These are phyloP conservation scores for Protaetia brevitarsis DNA, from an alignment of 1,140 invertebrate species.

Conservation along the genomic window DNA sequence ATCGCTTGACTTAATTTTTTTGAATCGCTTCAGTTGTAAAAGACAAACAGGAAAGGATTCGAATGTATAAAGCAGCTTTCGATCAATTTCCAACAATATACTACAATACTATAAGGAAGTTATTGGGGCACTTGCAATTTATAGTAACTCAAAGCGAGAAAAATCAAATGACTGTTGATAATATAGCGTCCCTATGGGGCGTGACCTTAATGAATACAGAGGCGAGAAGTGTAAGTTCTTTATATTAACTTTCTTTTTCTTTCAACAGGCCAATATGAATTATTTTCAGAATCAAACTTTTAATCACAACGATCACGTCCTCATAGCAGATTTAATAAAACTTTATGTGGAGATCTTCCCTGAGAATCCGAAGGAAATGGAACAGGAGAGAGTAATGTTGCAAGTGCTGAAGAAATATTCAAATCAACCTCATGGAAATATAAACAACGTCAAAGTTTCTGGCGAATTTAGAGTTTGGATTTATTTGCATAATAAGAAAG, in stretches of 20 bases:
- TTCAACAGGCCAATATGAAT: background rate
- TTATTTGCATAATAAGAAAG: slow-evolving; percentile 57
- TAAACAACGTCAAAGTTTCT: slow-evolving; percentile 61
- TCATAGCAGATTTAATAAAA: slow-evolving; percentile 41
- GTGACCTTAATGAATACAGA: slow-evolving; percentile 76
- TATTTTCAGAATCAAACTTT: slow-evolving; percentile 12
- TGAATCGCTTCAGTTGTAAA: slow-evolving; percentile 49
- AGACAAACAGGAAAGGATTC: slow-evolving; percentile 53
- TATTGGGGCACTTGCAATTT: slow-evolving; percentile 77
- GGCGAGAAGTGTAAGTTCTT: slow-evolving; percentile 48
- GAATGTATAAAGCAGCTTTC: slow-evolving; percentile 62
- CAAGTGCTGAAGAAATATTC: slow-evolving; percentile 64
- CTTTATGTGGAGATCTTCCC: slow-evolving; percentile 61
- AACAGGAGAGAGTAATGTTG: slow-evolving; percentile 68
- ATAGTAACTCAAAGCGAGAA: slow-evolving; percentile 68
- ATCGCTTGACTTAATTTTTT: background rate
- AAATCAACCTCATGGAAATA: slow-evolving; percentile 42
- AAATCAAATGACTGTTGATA: slow-evolving; percentile 77
- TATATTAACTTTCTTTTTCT: background rate
- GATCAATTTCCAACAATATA: slow-evolving; percentile 64
- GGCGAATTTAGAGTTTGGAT: slow-evolving; percentile 82
- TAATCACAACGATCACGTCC: slow-evolving; percentile 34
- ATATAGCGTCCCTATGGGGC: slow-evolving; percentile 81
- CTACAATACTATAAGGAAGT: slow-evolving; percentile 67
- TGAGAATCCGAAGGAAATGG: slow-evolving; percentile 56